Evolutionary conservation across 2,113 vertebrate genomes (phyloP).

Genomic region (human (Homo sapiens)): GRCh38 chrX:22962001-22962500

Average conservation of each 20-base stretch:
- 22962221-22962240: not conserved
- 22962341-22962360: not conserved
- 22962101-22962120: conserved; percentile 42
- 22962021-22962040: not conserved
- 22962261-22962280: not conserved
- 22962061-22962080: not conserved
- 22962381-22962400: not conserved
- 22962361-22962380: not conserved
- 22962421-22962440: not conserved
- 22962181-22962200: not conserved
- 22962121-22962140: conserved; percentile 30
- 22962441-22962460: not conserved
- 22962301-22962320: not conserved
- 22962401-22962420: not conserved
- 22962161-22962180: conserved; percentile 38
- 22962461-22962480: too few relatives aligned
- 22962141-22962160: conserved; percentile 2
- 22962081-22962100: not conserved
- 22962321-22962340: not conserved
- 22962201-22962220: not conserved
- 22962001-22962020: not conserved
- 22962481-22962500: too few relatives aligned
- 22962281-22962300: not conserved
- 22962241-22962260: not conserved
- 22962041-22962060: not conserved